phyloP scores from a whole-genome alignment of 2,888 invertebrate species.

The Scaptomyza caliginosa region DNA sequence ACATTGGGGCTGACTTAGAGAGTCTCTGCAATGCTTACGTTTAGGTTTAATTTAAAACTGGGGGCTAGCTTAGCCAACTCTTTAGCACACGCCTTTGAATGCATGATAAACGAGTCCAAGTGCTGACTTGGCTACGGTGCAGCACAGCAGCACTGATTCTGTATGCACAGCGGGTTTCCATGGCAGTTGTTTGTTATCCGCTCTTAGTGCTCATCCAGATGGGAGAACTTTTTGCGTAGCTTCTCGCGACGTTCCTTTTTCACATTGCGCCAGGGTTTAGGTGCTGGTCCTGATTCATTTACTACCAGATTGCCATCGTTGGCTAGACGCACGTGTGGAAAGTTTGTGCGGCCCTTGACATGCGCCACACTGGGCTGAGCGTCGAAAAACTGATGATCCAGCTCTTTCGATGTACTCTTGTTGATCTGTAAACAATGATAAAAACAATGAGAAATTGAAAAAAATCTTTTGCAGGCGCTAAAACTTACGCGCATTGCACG shows the following conservation, averaged over 20 bases:
- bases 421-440: slow-evolving; percentile 71
- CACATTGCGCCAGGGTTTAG: slow-evolving; percentile 92
- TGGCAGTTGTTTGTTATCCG: background rate
- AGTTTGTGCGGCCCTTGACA: slow-evolving; percentile 83
- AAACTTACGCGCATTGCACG: slow-evolving; percentile 86
- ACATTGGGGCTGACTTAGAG: background rate
- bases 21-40: slow-evolving; percentile 14
- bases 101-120: background rate
- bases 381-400: slow-evolving; percentile 88
- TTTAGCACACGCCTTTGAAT: background rate
- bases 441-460: background rate
- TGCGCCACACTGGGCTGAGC: slow-evolving; percentile 81
- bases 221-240: slow-evolving; percentile 91
- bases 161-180: background rate
- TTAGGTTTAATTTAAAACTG: slow-evolving; percentile 38
- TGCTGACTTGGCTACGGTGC: slow-evolving; percentile 1
- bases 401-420: slow-evolving; percentile 85
- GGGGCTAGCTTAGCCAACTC: slow-evolving; percentile 4
- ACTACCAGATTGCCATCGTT: slow-evolving; percentile 61
- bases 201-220: slow-evolving; percentile 91
- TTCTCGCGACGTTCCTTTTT: slow-evolving; percentile 97
- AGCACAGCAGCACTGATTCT: slow-evolving; percentile 11
- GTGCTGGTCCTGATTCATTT: slow-evolving; percentile 58
- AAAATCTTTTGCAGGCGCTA: background rate
- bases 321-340: slow-evolving; percentile 81